Percentiles rank a stretch among this genome's conserved stretches.
phyloP scores from a whole-genome alignment of 2,888 invertebrate species.

The Drosophila basisetae region DNA sequence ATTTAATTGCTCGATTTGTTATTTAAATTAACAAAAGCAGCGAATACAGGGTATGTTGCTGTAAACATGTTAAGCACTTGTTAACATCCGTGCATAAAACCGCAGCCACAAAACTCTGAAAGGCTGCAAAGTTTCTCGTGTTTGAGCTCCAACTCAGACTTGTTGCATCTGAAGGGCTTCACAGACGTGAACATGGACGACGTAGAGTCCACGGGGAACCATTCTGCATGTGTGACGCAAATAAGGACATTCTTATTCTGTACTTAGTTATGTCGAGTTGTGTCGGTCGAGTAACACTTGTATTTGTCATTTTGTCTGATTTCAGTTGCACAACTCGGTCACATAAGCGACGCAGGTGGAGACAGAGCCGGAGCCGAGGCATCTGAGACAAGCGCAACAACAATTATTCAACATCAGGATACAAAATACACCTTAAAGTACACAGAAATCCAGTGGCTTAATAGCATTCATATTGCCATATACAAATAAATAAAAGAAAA shows the following conservation, averaged over 20 bases:
- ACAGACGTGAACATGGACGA: conserved; percentile 2
- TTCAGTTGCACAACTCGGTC: conserved; percentile 68
- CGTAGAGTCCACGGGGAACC: conserved; percentile 21
- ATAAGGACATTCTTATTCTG: conserved; percentile 8
- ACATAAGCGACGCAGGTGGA: conserved; percentile 55
- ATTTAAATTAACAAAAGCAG: not conserved
- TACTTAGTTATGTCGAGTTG: not conserved
- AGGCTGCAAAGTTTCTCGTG: not conserved
- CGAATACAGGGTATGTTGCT: not conserved
- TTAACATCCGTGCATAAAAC: conserved; percentile 4
- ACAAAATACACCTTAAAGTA: conserved; percentile 33
- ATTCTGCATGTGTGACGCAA: conserved; percentile 39
- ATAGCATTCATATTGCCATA: conserved; percentile 46
- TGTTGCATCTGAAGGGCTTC: conserved; percentile 54
- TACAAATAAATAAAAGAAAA: conserved; percentile 9
- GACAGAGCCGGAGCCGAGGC: conserved; percentile 34
- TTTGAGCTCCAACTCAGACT: conserved; percentile 30
- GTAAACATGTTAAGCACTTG: not conserved
- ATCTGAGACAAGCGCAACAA: conserved; percentile 25
- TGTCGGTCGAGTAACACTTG: conserved; percentile 20
- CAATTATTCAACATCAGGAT: conserved; percentile 30
- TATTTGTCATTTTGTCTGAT: conserved; percentile 45
- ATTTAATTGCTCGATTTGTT: not conserved
- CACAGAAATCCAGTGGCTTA: conserved; percentile 30
- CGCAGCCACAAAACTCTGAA: conserved; percentile 9